A percentile compares a stretch with the other conserved stretches of the same genome.
phyloP scores from a whole-genome alignment of 1,140 invertebrate species.

The Drosophila setifemur region DNA sequence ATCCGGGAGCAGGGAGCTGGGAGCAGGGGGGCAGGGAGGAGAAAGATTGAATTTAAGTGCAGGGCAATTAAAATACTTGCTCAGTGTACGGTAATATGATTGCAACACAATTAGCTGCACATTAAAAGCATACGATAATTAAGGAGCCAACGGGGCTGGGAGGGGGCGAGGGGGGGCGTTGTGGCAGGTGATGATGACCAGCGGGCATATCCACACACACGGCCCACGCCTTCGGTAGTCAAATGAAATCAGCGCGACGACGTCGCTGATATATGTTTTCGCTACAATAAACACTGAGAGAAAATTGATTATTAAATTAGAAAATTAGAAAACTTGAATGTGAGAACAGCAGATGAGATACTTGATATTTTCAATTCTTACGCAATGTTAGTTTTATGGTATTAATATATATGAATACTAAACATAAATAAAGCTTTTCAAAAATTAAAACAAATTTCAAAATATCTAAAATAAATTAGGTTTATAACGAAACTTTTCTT shows the following conservation, averaged over 20 bases:
- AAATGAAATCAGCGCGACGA: conserved; percentile 78
- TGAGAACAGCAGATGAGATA: too few relatives aligned
- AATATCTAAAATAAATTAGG: neutral
- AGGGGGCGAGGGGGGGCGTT: neutral
- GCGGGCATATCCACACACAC: conserved; percentile 54
- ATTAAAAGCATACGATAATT: conserved; percentile 81
- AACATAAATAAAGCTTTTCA: neutral
- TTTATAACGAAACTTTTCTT: too few relatives aligned
- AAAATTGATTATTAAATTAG: neutral
- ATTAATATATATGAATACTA: too few relatives aligned
- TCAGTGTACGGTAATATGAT: conserved; percentile 65
- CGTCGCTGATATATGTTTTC: conserved; percentile 62
- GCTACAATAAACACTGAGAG: conserved; percentile 1
- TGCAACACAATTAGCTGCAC: conserved; percentile 82
- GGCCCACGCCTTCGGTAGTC: conserved; percentile 62
- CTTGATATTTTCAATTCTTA: too few relatives aligned
- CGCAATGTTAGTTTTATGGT: too few relatives aligned
- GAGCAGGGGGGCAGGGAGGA: conserved; percentile 24
- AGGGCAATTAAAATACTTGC: conserved; percentile 69
- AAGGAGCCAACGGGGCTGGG: conserved; percentile 48
- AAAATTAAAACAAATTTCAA: neutral
- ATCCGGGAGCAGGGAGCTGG: conserved; percentile 16
- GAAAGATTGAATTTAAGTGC: conserved; percentile 61
- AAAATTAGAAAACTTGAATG: neutral
- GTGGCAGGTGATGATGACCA: conserved; percentile 62